These are phyloP conservation scores for Resseliella maxima DNA, from an alignment of 2,888 invertebrate genomes.

Conservation along the genomic window DNA sequence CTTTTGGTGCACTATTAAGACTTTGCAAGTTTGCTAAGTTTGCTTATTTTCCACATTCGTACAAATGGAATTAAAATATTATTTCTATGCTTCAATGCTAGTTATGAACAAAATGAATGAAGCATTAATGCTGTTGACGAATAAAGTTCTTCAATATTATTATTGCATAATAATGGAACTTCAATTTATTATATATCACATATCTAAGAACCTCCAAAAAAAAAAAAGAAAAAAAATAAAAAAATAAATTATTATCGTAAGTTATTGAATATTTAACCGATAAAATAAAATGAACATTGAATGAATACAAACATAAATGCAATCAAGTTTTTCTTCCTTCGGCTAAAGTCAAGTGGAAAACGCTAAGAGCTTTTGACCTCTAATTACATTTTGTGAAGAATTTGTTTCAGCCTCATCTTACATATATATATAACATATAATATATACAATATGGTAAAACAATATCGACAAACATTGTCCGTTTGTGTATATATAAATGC, in stretches of 20 bases:
- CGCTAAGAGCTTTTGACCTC: constrained; percentile 30
- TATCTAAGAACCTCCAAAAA: neutral
- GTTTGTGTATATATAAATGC: constrained; percentile 7
- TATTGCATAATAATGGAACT: constrained; percentile 26
- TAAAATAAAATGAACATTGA: neutral
- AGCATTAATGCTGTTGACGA: neutral
- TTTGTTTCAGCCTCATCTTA: constrained; percentile 37
- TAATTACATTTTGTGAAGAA: neutral
- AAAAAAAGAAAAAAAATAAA: no score
- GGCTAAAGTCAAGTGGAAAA: constrained; percentile 35
- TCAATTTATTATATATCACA: neutral
- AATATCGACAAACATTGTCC: neutral
- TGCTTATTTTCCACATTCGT: neutral
- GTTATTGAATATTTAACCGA: constrained; percentile 21
- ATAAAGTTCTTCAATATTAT: neutral
- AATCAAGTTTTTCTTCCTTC: constrained; percentile 24
- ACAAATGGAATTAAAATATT: neutral
- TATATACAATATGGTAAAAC: neutral
- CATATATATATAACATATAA: no score
- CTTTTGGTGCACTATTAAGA: neutral
- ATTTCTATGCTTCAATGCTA: neutral
- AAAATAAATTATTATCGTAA: constrained; percentile 34
- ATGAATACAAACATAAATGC: neutral
- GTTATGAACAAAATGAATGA: neutral
- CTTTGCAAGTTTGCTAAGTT: neutral